Percentiles rank a stretch among this genome's conserved stretches.
phyloP scores from a whole-genome alignment of 2,888 invertebrate species.

The Agrotis exclamationis region DNA sequence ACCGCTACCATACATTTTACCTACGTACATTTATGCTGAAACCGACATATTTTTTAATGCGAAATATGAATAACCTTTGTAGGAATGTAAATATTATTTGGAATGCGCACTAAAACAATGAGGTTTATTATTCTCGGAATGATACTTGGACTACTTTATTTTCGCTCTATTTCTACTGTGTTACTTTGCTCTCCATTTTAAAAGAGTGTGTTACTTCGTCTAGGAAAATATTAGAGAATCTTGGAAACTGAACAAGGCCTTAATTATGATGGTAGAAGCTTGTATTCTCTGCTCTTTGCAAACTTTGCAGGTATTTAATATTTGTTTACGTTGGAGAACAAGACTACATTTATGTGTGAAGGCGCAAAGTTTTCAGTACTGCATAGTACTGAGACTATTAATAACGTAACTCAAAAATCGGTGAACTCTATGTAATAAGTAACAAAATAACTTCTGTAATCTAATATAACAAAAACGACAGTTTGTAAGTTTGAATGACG shows the following conservation, averaged over 20 bases:
- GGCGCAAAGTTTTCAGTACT: background rate
- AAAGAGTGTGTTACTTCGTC: background rate
- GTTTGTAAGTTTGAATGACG: no score
- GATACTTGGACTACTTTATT: conserved; percentile 5
- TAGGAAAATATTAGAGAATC: background rate
- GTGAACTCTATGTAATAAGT: background rate
- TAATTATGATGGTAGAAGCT: conserved; percentile 1
- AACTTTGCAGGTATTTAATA: background rate
- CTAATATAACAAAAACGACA: background rate
- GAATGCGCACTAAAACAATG: conserved; percentile 24
- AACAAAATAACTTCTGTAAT: no score
- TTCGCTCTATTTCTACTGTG: conserved; percentile 4
- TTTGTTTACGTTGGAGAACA: background rate
- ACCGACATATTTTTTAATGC: conserved; percentile 32
- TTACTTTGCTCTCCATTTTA: conserved; percentile 11
- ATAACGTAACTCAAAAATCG: background rate
- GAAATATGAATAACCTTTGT: conserved; percentile 35
- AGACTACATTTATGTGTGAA: background rate
- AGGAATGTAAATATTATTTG: conserved; percentile 25
- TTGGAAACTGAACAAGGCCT: background rate
- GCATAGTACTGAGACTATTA: background rate
- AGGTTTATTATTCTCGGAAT: conserved; percentile 28
- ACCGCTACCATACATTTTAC: conserved; percentile 29
- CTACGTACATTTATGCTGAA: conserved; percentile 19
- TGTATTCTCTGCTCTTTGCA: background rate